These are phyloP conservation scores for Meloe dianella DNA, from an alignment of 2,888 invertebrate genomes.

Conservation along the genomic window DNA sequence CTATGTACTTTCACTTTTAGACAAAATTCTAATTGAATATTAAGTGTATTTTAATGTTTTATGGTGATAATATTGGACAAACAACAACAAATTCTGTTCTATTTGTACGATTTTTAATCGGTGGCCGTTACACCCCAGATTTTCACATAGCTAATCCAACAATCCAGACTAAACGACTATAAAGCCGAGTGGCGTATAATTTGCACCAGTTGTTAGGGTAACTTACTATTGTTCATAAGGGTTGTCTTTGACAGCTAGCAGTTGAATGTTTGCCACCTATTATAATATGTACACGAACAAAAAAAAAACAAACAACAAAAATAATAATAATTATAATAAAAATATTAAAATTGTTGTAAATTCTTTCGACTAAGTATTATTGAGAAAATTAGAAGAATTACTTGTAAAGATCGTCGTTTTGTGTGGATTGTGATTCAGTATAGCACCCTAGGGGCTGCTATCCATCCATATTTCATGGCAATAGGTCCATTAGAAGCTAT, in stretches of 20 bases:
- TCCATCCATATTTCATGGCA: conserved; percentile 56
- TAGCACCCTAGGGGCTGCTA: conserved; percentile 50
- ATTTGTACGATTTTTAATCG: neutral
- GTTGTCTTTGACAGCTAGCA: conserved; percentile 58
- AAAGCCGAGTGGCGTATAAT: conserved; percentile 53
- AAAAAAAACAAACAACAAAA: conserved; percentile 10
- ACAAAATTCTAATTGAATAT: neutral
- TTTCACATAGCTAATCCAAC: conserved; percentile 36
- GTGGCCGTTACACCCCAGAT: conserved; percentile 20
- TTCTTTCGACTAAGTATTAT: neutral
- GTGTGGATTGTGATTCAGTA: conserved; percentile 33
- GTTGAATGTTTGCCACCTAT: conserved; percentile 53
- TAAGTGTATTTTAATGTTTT: neutral
- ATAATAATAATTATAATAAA: conserved; percentile 13
- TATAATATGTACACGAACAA: conserved; percentile 21
- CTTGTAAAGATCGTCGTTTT: conserved; percentile 1
- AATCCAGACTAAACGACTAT: conserved; percentile 43
- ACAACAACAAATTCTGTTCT: neutral
- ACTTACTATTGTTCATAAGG: conserved; percentile 50
- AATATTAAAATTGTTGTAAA: conserved; percentile 13
- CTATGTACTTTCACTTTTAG: neutral
- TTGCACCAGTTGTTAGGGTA: conserved; percentile 61
- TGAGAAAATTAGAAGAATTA: conserved; percentile 5
- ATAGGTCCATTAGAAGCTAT: conserved; percentile 57
- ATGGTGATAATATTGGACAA: neutral